A percentile compares a stretch with the other conserved stretches of the same genome.
Evolutionary conservation across 2,888 invertebrate species (phyloP).

Genomic region (Dusona sp.): DNA sequence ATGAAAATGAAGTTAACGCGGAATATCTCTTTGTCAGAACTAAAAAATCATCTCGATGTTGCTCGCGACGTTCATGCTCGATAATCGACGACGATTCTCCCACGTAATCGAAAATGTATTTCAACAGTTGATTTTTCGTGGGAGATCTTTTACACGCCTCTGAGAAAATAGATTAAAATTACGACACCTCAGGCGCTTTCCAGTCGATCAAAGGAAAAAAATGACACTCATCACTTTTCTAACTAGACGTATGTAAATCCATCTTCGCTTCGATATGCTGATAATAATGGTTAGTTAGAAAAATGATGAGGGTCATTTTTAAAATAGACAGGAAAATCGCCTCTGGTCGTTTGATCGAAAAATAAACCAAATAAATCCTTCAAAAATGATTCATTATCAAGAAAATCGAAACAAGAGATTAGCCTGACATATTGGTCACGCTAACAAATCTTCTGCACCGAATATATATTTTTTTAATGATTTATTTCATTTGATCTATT

Average conservation of each 20-base stretch:
- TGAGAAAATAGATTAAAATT: conserved; percentile 13
- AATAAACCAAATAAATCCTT: neutral
- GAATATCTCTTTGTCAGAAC: neutral
- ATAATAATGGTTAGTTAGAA: neutral
- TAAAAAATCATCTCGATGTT: neutral
- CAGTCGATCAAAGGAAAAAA: conserved; percentile 11
- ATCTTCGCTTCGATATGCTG: neutral
- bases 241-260: conserved; percentile 12
- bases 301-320: conserved; percentile 32
- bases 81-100: neutral
- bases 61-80: neutral
- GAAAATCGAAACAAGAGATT: neutral
- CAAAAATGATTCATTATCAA: neutral
- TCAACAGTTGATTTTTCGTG: neutral
- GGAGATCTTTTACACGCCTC: neutral
- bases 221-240: conserved; percentile 8
- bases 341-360: neutral
- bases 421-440: neutral
- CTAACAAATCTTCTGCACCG: neutral
- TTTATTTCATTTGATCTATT: too few species aligned
- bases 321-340: conserved; percentile 1
- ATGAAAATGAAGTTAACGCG: neutral
- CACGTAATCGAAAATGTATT: neutral
- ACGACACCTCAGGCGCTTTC: neutral
- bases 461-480: neutral